These are phyloP conservation scores for Eupithecia subfuscata DNA, from an alignment of 2,888 invertebrate species.

Conservation along the genomic window DNA sequence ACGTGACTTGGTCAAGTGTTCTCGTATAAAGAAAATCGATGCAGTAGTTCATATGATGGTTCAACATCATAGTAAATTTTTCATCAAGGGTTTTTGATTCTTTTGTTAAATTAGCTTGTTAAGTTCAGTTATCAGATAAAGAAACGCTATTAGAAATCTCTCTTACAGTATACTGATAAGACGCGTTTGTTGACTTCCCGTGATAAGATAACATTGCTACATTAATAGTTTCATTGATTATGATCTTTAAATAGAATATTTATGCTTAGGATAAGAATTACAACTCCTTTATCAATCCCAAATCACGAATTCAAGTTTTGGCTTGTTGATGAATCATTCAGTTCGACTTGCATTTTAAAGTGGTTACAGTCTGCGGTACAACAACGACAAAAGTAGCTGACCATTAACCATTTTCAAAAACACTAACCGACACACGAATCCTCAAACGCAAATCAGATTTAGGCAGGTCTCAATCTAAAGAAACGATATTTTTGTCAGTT, in stretches of 20 bases:
- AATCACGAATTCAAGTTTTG: neutral
- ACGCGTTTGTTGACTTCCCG: slow-evolving; percentile 59
- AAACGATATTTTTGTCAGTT: too few relatives aligned
- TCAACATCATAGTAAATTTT: too few relatives aligned
- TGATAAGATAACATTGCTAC: slow-evolving; percentile 31
- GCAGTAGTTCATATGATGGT: neutral
- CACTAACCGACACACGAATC: neutral
- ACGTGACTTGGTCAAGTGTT: too few relatives aligned
- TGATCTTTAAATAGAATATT: slow-evolving; percentile 7
- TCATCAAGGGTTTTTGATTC: neutral
- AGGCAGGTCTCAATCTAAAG: too few relatives aligned
- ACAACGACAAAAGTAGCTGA: neutral
- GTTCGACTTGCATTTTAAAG: neutral
- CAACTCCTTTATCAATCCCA: neutral
- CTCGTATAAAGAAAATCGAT: neutral
- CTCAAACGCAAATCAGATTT: neutral
- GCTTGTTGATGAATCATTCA: neutral
- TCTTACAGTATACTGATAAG: slow-evolving; percentile 58
- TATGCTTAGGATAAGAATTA: slow-evolving; percentile 5
- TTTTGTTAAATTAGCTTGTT: neutral
- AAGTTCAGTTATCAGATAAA: slow-evolving; percentile 54
- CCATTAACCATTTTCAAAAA: neutral
- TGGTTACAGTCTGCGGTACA: neutral
- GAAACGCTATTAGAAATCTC: slow-evolving; percentile 55
- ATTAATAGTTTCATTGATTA: slow-evolving; percentile 14